phyloP scores from a whole-genome alignment of 2,113 vertebrate genomes.

The Dolichallabes microphthalmus region DNA sequence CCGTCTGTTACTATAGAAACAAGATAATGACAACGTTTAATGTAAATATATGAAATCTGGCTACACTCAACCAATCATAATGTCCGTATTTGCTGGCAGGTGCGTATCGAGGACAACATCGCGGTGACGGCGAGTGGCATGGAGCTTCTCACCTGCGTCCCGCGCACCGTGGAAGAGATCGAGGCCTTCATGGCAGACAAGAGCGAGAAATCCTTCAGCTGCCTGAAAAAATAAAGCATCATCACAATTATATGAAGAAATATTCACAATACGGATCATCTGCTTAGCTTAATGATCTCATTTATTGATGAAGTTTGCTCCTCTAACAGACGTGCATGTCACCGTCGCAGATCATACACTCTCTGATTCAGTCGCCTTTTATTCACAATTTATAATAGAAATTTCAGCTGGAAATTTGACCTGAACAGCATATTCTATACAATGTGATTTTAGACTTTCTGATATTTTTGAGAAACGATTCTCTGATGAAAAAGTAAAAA shows the following conservation, averaged over 20 bases:
- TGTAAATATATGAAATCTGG: not conserved
- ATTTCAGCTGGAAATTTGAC: not conserved
- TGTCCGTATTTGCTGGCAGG: conserved; percentile 67
- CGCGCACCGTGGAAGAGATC: conserved; percentile 90
- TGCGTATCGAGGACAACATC: conserved; percentile 92
- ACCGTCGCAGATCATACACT: not conserved
- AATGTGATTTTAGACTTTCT: not conserved
- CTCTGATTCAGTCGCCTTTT: not conserved
- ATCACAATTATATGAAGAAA: not conserved
- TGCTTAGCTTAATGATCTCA: not conserved
- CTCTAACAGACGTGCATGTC: not conserved
- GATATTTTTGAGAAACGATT: not conserved
- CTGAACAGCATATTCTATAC: not conserved
- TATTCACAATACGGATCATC: not conserved
- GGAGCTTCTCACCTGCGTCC: conserved; percentile 88
- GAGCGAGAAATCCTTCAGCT: conserved; percentile 58
- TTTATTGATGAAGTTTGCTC: not conserved
- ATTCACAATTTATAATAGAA: not conserved
- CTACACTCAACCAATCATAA: not conserved
- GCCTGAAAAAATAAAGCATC: conserved; percentile 31
- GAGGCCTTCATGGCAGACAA: conserved; percentile 86
- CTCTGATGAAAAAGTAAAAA: not conserved
- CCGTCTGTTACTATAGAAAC: not conserved
- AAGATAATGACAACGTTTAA: not conserved
- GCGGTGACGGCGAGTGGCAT: conserved; percentile 79